Evolutionary conservation across 2,888 invertebrate genomes (phyloP).

Genomic region (Hirtodrosophila confusa): DNA sequence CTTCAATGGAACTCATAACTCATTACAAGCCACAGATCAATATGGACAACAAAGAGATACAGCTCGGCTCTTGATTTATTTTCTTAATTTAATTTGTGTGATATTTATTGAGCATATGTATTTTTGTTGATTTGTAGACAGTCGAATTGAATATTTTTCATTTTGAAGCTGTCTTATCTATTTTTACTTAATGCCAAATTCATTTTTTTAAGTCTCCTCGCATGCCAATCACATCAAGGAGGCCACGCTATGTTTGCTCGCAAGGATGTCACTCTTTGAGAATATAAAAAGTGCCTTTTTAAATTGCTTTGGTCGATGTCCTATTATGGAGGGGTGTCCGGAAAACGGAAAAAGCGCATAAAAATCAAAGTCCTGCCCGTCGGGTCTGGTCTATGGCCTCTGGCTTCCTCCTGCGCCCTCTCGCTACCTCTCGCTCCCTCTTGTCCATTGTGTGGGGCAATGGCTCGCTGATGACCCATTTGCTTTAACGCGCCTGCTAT

Average conservation of each 20-base stretch:
- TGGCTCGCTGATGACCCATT: slow-evolving; percentile 80
- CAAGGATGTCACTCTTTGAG: slow-evolving; percentile 52
- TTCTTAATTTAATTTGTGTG: background rate
- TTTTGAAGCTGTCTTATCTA: slow-evolving; percentile 14
- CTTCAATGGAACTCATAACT: too few species aligned
- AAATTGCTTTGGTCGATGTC: slow-evolving; percentile 58
- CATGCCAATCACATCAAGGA: slow-evolving; percentile 38
- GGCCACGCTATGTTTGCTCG: slow-evolving; percentile 18
- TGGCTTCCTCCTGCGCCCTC: background rate
- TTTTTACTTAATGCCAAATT: slow-evolving; percentile 27
- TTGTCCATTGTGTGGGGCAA: slow-evolving; percentile 59
- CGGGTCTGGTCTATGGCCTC: slow-evolving; percentile 24
- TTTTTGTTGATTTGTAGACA: too few species aligned
- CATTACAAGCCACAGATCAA: too few species aligned
- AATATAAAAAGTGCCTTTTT: slow-evolving; percentile 64
- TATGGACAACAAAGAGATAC: too few species aligned
- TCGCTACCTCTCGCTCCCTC: background rate
- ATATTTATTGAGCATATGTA: background rate
- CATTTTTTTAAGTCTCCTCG: slow-evolving; percentile 24
- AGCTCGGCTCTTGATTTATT: background rate
- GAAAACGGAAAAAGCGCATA: slow-evolving; percentile 58
- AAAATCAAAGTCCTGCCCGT: slow-evolving; percentile 61
- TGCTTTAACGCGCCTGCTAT: slow-evolving; percentile 75
- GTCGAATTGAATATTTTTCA: background rate
- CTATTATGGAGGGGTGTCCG: slow-evolving; percentile 34